phyloP scores from a whole-genome alignment of 1,140 invertebrate species.

The Apocrypta bakeri region DNA sequence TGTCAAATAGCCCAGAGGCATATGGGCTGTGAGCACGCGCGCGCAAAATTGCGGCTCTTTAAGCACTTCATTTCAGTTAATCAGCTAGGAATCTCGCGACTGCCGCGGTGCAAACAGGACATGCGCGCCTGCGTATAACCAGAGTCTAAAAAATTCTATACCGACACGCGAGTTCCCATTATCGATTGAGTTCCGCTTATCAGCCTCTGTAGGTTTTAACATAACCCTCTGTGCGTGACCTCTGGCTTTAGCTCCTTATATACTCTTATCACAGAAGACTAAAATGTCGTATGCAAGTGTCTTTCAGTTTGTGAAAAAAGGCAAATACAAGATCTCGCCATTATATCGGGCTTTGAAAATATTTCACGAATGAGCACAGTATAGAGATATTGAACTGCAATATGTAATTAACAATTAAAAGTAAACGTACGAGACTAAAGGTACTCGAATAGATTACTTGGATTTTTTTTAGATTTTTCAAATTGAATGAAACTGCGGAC shows the following conservation, averaged over 20 bases:
- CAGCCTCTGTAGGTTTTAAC: background rate
- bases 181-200: conserved; percentile 31
- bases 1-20: conserved; percentile 17
- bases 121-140: background rate
- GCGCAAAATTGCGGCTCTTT: background rate
- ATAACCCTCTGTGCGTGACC: background rate
- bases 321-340: no score
- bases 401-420: no score
- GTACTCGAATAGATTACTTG: background rate
- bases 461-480: conserved; percentile 1
- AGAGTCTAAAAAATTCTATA: conserved; percentile 29
- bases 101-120: background rate
- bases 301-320: no score
- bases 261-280: no score
- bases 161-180: conserved; percentile 12
- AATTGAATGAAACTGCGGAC: background rate
- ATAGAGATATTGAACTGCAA: no score
- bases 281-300: no score
- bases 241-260: background rate
- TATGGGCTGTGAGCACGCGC: background rate
- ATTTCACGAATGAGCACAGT: no score
- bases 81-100: conserved; percentile 27
- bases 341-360: no score
- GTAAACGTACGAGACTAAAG: no score
- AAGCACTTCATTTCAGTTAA: conserved; percentile 42